Evolutionary conservation across 1,140 invertebrate genomes (phyloP).

Genomic region (Colletes latitarsis): DNA sequence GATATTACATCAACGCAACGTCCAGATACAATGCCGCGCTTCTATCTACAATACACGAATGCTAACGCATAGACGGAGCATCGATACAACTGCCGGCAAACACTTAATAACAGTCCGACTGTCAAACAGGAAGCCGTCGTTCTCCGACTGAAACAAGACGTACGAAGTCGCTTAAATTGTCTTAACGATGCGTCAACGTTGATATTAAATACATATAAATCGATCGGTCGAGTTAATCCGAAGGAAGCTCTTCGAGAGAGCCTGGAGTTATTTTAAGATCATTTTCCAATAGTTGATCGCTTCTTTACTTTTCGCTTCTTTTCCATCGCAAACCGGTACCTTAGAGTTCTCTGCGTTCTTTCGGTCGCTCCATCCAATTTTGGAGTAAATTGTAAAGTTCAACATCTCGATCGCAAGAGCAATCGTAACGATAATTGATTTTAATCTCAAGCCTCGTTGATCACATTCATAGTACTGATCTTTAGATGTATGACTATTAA

Average conservation of each 20-base stretch:
- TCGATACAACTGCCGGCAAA: not conserved
- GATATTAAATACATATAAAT: constrained; percentile 45
- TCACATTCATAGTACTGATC: not conserved
- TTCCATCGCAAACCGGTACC: not conserved
- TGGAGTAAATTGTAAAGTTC: too few species aligned
- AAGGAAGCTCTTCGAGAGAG: not conserved
- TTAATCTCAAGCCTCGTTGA: too few species aligned
- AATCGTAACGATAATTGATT: too few species aligned
- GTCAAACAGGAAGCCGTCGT: constrained; percentile 34
- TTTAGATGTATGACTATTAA: not conserved
- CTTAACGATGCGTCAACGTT: not conserved
- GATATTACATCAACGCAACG: constrained; percentile 42
- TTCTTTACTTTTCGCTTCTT: not conserved
- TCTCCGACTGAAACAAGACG: not conserved
- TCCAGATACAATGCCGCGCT: constrained; percentile 20
- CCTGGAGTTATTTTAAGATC: not conserved
- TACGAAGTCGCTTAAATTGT: constrained; percentile 11
- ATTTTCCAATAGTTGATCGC: not conserved
- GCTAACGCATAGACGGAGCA: not conserved
- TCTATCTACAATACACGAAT: not conserved
- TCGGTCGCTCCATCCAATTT: too few species aligned
- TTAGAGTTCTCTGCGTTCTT: not conserved
- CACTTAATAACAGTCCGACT: not conserved
- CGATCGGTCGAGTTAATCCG: constrained; percentile 7
- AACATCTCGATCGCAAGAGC: too few species aligned